Evolutionary conservation across 2,113 vertebrate species (phyloP), one percentile per base, ranked within the genome.

Genomic region (Amblyornis subalaris): DNA sequence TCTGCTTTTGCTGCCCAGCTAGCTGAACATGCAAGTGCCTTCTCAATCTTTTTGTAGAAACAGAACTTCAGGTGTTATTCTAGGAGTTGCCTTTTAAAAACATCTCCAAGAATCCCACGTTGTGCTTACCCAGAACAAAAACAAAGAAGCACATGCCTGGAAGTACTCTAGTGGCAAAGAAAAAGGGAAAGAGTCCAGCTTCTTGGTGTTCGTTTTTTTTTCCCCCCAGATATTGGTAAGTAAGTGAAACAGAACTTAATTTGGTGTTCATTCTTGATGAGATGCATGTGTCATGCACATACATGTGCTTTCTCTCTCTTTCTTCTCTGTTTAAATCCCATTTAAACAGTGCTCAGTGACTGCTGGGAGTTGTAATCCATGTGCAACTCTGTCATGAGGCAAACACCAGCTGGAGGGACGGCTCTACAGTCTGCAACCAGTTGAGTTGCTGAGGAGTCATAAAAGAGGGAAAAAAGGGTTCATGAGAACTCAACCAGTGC

Each of bases 261-360:
- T 94, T 90, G 71, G 53, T 94, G 50, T 31, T 91, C 80, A 21
- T 78, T 89, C 61, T 76, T 94, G 92, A 89, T 61, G 51, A 90
- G 73, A 82, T 69, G 22, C 81, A 91, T 48, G 89, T 91, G 81
- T 76, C 0, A 1, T 60, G 53, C 33, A 28, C 57, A 36, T 93
- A 69, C 74, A 73, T 35, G 74, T 88, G 85, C 73, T 94, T 94
- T 79, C 55, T 92, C 18, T 90, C 86, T 92, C 77, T 82, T 40
- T 83, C 80, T 92, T 91, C 61, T 89, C 80, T 91, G 85, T 94
- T 93, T 95, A 94, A 94, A 83, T 45, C 45, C 64, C 47, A 28
- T 94, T 95, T 88, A 94, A 95, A 89, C 89, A 94, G 88, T 74
- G 55, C 62, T 95, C 5, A 5, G 57, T 89, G 78, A 40, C 90